Conservation (phyloP, 2,888 invertebrate genomes). For the Hymenopus coronatus region DNA sequence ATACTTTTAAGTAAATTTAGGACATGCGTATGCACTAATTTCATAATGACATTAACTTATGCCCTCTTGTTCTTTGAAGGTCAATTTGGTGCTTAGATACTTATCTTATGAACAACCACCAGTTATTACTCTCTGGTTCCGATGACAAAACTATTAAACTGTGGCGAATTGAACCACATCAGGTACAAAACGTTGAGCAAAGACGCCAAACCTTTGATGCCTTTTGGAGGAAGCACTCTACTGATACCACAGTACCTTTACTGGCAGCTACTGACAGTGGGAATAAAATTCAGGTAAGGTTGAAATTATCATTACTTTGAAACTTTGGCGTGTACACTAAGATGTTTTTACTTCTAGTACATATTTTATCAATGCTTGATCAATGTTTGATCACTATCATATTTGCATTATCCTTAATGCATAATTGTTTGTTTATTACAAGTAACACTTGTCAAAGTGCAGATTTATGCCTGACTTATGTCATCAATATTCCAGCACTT, state of each 20-base stretch:
- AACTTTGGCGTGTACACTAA: background rate
- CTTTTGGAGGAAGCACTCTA: constrained; percentile 37
- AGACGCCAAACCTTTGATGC: constrained; percentile 38
- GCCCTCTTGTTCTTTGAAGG: constrained; percentile 31
- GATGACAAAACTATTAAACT: constrained; percentile 43
- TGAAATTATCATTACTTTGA: background rate
- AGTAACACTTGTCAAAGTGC: too few relatives aligned
- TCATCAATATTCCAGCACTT: too few relatives aligned
- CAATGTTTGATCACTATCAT: too few relatives aligned
- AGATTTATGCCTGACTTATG: too few relatives aligned
- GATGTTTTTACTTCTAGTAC: too few relatives aligned
- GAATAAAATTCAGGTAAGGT: constrained; percentile 36
- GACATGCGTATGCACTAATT: too few relatives aligned
- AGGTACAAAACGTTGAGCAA: constrained; percentile 25
- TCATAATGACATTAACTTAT: too few relatives aligned
- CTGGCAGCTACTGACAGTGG: constrained; percentile 1
- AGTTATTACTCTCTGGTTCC: constrained; percentile 42
- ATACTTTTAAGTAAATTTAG: too few relatives aligned
- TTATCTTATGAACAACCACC: constrained; percentile 39
- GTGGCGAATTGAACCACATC: constrained; percentile 41
- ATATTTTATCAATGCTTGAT: too few relatives aligned
- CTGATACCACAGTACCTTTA: background rate
- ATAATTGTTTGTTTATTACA: too few relatives aligned
- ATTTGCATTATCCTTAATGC: too few relatives aligned
- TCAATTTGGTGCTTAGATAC: constrained; percentile 42